Evolutionary conservation across 2,113 vertebrate genomes (phyloP).

Genomic region (Oxygymnocypris stewartii): DNA sequence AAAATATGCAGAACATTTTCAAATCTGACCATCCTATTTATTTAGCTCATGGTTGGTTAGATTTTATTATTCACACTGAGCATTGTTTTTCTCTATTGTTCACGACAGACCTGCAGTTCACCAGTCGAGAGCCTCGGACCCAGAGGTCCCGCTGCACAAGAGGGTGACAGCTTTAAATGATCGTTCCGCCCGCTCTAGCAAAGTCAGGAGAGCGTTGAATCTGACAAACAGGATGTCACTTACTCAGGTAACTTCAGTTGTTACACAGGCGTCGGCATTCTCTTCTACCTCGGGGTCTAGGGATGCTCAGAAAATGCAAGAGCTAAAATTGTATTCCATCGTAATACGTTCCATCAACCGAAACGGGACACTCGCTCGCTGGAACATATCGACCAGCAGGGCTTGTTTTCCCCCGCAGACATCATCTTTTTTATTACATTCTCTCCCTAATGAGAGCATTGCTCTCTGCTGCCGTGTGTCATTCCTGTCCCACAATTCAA

Average conservation of each 20-base stretch:
- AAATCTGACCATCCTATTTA: neutral
- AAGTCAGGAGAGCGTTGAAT: constrained; percentile 33
- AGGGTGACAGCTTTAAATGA: constrained; percentile 10
- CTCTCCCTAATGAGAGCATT: constrained; percentile 59
- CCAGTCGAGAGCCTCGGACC: constrained; percentile 11
- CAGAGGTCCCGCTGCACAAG: constrained; percentile 10
- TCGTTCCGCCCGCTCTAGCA: constrained; percentile 30
- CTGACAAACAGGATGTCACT: constrained; percentile 41
- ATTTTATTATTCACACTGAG: neutral
- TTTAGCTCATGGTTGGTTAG: neutral
- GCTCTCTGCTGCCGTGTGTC: constrained; percentile 56
- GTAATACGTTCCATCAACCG: constrained; percentile 61
- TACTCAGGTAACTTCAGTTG: constrained; percentile 48
- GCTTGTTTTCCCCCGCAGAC: constrained; percentile 60
- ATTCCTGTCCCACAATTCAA: constrained; percentile 54
- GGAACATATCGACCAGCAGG: constrained; percentile 61
- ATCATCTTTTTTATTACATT: constrained; percentile 68
- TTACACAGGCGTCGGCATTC: constrained; percentile 26
- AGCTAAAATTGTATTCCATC: constrained; percentile 59
- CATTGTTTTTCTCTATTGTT: neutral
- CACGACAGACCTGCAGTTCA: neutral
- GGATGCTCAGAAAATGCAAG: constrained; percentile 46
- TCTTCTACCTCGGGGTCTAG: constrained; percentile 37
- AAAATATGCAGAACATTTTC: too few species aligned
- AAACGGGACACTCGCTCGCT: constrained; percentile 59